Conservation (phyloP, 1,140 invertebrate genomes). For the Ganaspis sp. region DNA sequence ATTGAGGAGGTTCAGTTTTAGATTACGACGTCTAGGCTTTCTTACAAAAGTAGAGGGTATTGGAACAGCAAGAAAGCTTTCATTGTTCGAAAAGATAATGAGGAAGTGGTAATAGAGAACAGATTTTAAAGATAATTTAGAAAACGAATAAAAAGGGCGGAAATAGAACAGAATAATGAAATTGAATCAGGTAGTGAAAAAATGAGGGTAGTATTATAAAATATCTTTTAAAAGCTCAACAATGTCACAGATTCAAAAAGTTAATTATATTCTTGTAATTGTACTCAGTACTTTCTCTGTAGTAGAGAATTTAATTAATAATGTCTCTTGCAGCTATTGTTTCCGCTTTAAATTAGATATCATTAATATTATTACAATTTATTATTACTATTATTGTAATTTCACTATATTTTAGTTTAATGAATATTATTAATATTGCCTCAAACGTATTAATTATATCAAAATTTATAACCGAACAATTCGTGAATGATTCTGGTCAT, state of each 20-base stretch:
- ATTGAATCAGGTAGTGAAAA: slow-evolving; percentile 22
- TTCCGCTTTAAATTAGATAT: no score
- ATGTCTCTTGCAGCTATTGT: no score
- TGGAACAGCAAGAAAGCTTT: slow-evolving; percentile 31
- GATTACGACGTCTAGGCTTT: slow-evolving; percentile 52
- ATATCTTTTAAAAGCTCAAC: slow-evolving; percentile 56
- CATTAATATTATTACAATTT: no score
- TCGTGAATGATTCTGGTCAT: no score
- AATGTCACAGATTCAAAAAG: slow-evolving; percentile 64
- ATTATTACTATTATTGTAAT: no score
- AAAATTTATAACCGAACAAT: no score
- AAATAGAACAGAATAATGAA: slow-evolving; percentile 36
- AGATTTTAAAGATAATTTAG: background rate
- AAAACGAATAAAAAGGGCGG: slow-evolving; percentile 30
- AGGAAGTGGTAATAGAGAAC: background rate
- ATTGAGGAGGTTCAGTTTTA: slow-evolving; percentile 56
- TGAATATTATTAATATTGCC: no score
- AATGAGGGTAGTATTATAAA: slow-evolving; percentile 38
- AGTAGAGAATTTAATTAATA: background rate
- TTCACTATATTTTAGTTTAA: no score
- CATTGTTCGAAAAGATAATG: slow-evolving; percentile 28
- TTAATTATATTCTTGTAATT: slow-evolving; percentile 62
- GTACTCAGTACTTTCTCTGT: background rate
- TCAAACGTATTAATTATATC: no score
- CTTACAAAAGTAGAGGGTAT: slow-evolving; percentile 20